These are phyloP conservation scores for Lophotriccus pileatus DNA, from an alignment of 2,797 vertebrate genomes.

Conservation along the genomic window DNA sequence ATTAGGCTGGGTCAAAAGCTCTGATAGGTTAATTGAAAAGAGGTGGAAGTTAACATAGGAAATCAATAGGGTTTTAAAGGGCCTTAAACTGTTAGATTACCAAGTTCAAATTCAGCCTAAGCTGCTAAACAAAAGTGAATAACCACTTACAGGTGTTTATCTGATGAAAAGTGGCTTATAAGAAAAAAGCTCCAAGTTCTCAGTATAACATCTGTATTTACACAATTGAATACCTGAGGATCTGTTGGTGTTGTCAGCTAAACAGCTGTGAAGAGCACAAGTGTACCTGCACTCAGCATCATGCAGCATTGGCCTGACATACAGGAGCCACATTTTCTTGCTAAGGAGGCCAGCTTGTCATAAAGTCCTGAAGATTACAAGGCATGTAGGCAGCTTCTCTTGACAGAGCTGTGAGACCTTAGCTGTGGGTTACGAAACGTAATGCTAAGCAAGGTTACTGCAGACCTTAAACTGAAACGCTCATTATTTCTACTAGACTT, in stretches of 20 bases:
- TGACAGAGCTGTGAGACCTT: background rate
- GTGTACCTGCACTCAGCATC: background rate
- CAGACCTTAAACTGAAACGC: background rate
- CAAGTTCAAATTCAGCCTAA: background rate
- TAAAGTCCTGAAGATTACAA: background rate
- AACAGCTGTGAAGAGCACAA: background rate
- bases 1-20: background rate
- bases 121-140: background rate
- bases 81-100: background rate
- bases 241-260: background rate
- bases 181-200: background rate
- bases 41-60: background rate
- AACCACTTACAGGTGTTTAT: background rate
- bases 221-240: background rate
- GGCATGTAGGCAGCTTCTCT: background rate
- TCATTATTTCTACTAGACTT: background rate
- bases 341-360: background rate
- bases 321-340: background rate
- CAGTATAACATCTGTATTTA: background rate
- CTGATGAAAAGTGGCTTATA: background rate
- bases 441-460: background rate
- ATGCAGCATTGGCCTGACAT: background rate
- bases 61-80: background rate
- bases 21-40: background rate
- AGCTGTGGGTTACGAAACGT: rapidly evolving